These are phyloP conservation scores for Syrphus vitripennis DNA, from an alignment of 2,888 invertebrate genomes.

Conservation along the genomic window DNA sequence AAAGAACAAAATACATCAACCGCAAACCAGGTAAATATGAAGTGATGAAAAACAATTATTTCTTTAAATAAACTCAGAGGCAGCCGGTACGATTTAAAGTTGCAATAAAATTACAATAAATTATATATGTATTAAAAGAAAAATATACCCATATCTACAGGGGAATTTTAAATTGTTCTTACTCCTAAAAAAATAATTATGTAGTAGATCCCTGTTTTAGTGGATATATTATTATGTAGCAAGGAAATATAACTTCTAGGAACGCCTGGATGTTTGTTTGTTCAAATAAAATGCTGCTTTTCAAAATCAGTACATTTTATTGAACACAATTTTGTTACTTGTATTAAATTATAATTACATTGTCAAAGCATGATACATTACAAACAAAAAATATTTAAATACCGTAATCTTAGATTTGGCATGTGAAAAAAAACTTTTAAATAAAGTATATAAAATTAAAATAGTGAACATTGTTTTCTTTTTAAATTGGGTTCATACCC, in stretches of 20 bases:
- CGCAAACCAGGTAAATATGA: not conserved
- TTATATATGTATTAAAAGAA: not conserved
- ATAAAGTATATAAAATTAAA: not conserved
- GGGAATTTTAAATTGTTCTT: not conserved
- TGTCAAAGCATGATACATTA: conserved; percentile 31
- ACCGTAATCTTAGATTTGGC: not conserved
- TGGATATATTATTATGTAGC: not conserved
- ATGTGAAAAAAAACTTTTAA: not conserved
- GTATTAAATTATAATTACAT: conserved; percentile 1
- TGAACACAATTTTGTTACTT: not conserved
- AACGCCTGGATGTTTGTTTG: conserved; percentile 8
- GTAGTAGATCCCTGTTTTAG: not conserved
- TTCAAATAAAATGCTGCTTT: not conserved
- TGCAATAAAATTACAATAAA: not conserved
- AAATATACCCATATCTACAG: not conserved
- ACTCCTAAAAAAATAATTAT: not conserved
- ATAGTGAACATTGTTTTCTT: not conserved
- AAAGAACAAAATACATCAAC: not conserved
- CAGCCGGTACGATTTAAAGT: not conserved
- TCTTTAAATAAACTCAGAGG: not conserved
- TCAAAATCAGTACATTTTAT: not conserved
- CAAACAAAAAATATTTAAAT: not conserved
- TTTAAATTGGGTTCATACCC: no score
- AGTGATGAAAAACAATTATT: not conserved
- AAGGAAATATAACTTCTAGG: not conserved